Percentiles rank a stretch among this genome's conserved stretches.
phyloP scores from a whole-genome alignment of 2,888 invertebrate species.

The Epinotia demarniana region DNA sequence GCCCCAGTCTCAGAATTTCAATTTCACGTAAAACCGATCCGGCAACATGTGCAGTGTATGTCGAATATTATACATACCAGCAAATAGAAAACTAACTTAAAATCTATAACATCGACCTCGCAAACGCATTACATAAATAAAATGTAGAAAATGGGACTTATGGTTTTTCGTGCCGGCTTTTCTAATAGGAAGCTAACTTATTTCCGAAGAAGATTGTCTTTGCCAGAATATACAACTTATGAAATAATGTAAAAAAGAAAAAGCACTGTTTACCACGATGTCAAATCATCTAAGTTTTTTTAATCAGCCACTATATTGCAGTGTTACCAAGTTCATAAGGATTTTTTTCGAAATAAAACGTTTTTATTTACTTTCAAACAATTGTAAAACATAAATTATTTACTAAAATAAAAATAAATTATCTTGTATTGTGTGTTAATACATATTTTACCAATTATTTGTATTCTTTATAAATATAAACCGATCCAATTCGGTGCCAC shows the following conservation, averaged over 20 bases:
- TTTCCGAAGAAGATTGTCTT: slow-evolving; percentile 32
- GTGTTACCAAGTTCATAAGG: too few relatives aligned
- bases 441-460: too few relatives aligned
- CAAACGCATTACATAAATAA: neutral
- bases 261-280: too few relatives aligned
- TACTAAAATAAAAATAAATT: too few relatives aligned
- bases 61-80: neutral
- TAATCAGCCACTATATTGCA: too few relatives aligned
- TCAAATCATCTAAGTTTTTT: too few relatives aligned
- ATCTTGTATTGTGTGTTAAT: too few relatives aligned
- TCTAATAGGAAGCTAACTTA: neutral
- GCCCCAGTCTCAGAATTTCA: slow-evolving; percentile 57
- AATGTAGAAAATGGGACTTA: neutral
- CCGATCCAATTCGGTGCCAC: too few relatives aligned
- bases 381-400: too few relatives aligned
- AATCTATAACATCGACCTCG: neutral
- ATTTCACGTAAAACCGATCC: slow-evolving; percentile 64
- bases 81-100: neutral
- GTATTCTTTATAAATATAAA: too few relatives aligned
- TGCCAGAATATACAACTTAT: slow-evolving; percentile 20
- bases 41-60: slow-evolving; percentile 39
- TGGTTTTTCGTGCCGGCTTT: neutral
- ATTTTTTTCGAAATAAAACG: too few relatives aligned
- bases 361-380: too few relatives aligned
- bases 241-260: slow-evolving; percentile 35